Evolutionary conservation across 1,140 invertebrate genomes (phyloP), one percentile per base, ranked within the genome.

Genomic region (Scylla paramamosain): DNA sequence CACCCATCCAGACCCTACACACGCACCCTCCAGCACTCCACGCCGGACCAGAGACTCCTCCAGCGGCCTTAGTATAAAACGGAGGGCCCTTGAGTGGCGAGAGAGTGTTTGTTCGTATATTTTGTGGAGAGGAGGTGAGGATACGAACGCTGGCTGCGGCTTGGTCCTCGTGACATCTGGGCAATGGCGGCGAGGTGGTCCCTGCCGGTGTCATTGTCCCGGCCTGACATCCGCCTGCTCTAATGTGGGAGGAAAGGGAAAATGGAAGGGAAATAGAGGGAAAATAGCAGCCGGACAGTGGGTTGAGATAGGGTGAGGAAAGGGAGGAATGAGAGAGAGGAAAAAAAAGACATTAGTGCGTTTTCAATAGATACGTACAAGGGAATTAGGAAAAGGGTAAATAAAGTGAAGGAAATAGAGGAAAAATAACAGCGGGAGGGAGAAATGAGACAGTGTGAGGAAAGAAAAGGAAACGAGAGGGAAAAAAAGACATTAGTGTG

Each of bases 141-240:
- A 25, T 77, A n/a, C 67, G 67, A 77, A 77, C 67, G 20, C 20
- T 77, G 67, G 67, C 67, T 0, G n/a, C 25, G 67, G 67, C 67
- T n/a, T 77, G 67, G 67, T n/a, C 67, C 67, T 77, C 52, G 67
- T 20, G 67, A 77, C 67, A 77, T 59, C 67, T 77, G 67, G 67
- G 67, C 20, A n/a, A 20, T 77, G 67, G 67, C 4, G 67, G 67
- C 67, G 67, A 77, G 67, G 67, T 77, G 67, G 67, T 77, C 67
- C 67, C 6, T 77, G 39, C 39, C 39, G 16, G 67, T 77, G 67
- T 77, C 67, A 77, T 59, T 77, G 67, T 77, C 20, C 67, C 67
- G 20, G 6, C 16, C 67, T 20, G 6, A 77, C 67, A 77, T 59
- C 67, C 67, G 67, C 67, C 20, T 77, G n/a, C 20, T 20, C 20